Conservation (phyloP, 2,888 invertebrate species). For the Plebejus anna region DNA sequence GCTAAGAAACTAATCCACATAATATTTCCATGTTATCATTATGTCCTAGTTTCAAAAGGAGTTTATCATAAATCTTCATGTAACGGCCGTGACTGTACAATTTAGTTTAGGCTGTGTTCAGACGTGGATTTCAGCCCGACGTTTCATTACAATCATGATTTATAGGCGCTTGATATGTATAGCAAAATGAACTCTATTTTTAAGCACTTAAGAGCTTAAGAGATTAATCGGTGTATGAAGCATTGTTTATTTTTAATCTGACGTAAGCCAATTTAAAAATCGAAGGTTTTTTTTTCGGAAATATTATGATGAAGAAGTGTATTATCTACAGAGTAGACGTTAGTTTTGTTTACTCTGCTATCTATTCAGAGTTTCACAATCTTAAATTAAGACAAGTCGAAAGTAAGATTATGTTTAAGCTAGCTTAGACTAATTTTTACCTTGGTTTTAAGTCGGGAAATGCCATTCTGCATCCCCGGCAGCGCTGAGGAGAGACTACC, state of each 20-base stretch:
- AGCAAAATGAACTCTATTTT: not conserved
- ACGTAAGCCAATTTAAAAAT: not conserved
- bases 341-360: too few species aligned
- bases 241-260: slow-evolving; percentile 13
- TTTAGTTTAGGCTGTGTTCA: slow-evolving; percentile 45
- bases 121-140: slow-evolving; percentile 48
- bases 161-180: slow-evolving; percentile 45
- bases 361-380: too few species aligned
- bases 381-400: not conserved
- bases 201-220: not conserved
- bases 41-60: not conserved
- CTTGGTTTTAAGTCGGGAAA: too few species aligned
- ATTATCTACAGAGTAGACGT: too few species aligned
- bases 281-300: not conserved
- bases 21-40: not conserved
- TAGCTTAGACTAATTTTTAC: not conserved
- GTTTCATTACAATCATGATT: slow-evolving; percentile 74
- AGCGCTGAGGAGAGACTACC: too few species aligned
- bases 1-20: not conserved
- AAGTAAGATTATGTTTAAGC: not conserved
- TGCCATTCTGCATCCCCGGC: too few species aligned
- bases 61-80: slow-evolving; percentile 35
- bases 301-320: not conserved
- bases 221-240: not conserved
- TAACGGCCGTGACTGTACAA: slow-evolving; percentile 39